These are phyloP conservation scores for Eurytoma adleriae DNA, from an alignment of 2,888 invertebrate genomes.

Conservation along the genomic window DNA sequence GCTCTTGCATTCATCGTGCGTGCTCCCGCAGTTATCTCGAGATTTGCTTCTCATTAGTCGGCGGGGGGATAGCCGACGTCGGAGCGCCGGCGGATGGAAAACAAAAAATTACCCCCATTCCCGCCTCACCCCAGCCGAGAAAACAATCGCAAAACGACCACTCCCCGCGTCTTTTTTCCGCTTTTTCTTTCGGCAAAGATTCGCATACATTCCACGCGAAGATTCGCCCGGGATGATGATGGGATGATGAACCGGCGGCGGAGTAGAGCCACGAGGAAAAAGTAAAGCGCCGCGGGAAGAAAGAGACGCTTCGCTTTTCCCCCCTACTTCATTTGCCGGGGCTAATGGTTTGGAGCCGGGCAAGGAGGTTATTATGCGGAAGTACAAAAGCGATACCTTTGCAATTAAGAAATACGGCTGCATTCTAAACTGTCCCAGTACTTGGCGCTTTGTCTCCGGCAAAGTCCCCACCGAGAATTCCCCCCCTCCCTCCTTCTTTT, in stretches of 20 bases:
- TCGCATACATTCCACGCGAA: slow-evolving; percentile 42
- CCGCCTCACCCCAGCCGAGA: slow-evolving; percentile 2
- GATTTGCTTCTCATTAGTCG: slow-evolving; percentile 71
- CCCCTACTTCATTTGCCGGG: slow-evolving; percentile 62
- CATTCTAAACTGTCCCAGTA: slow-evolving; percentile 55
- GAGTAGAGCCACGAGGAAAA: slow-evolving; percentile 44
- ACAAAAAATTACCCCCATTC: slow-evolving; percentile 41
- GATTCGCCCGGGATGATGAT: slow-evolving; percentile 38
- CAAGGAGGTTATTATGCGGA: slow-evolving; percentile 71
- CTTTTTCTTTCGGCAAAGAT: slow-evolving; percentile 18
- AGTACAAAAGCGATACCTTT: slow-evolving; percentile 73
- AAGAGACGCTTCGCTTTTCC: slow-evolving; percentile 18
- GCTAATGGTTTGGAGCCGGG: slow-evolving; percentile 64
- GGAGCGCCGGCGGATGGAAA: slow-evolving; percentile 23
- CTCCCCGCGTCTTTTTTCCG: slow-evolving; percentile 19
- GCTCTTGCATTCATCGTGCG: slow-evolving; percentile 58
- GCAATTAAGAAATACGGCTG: slow-evolving; percentile 69
- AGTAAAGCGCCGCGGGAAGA: slow-evolving; percentile 42
- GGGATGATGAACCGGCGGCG: slow-evolving; percentile 47
- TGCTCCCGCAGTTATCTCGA: slow-evolving; percentile 70
- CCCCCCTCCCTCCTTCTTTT: slow-evolving; percentile 54
- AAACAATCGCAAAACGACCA: slow-evolving; percentile 44
- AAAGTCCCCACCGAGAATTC: slow-evolving; percentile 22
- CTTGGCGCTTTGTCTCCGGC: slow-evolving; percentile 60
- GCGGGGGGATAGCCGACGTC: slow-evolving; percentile 34